Evolutionary conservation across 2,113 vertebrate species (phyloP), one percentile per base, ranked within the genome.

Genomic region (Crypturellus undulatus): DNA sequence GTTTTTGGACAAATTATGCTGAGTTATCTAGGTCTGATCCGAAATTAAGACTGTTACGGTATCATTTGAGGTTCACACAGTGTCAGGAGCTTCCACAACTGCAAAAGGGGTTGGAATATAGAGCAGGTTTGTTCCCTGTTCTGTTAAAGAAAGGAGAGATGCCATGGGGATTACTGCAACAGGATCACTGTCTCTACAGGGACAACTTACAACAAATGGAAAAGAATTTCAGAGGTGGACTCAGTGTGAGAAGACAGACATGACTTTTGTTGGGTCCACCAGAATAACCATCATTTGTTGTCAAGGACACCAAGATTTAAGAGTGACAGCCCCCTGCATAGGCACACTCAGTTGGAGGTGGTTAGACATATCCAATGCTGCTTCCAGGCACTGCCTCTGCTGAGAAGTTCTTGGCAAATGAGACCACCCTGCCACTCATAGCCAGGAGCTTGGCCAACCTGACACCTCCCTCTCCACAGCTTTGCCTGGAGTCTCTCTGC

Each of bases 241-340:
- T 77, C 42, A 47, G 28, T 2, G 1, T 42, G 45, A 65, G 34
- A 60, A 76, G 28, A 80, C 7, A 81, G 64, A 64, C 25, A 65
- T 45, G 12, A 38, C 9, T 38, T 38, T 38, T 38, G 20, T 65
- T 64, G 25, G 17, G 36, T 68, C 56, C 64, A 13, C 58, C 56
- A 84, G 52, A 69, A 89, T 79, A 96, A 10, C 32, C 49, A 45
- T 81, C 22, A 25, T 15, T 62, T 3, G 4, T n/a, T 84, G 90
- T 81, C 81, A 92, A 90, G 88, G 85, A 78, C 91, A 70, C 22
- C 0, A 56, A 93, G 76, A 13, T 51, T 86, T 8, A 42, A 42
- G 76, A 93, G 56, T 90, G 85, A 88, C 89, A 84, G 18, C 90
- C 68, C 34, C 88, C 94, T 72, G 69, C 79, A 76, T 85, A 88